Evolutionary conservation across 2,888 invertebrate genomes (phyloP), one percentile per base, ranked within the genome.

Genomic region (Horisme vitalbata): DNA sequence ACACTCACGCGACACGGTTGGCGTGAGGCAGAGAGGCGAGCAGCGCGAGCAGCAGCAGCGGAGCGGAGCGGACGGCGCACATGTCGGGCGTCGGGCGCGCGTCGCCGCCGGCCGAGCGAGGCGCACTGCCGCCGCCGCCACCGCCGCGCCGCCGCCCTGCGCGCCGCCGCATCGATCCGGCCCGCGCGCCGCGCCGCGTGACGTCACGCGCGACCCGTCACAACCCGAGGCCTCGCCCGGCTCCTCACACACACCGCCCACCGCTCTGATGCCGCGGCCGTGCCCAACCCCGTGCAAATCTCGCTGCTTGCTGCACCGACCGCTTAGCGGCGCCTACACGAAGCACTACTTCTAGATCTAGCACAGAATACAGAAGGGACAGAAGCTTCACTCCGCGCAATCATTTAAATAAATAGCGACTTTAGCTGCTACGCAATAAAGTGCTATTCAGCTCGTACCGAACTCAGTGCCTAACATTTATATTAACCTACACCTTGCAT

Each of bases 1-100:
- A 26, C 54, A 72, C 72, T 72, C 68, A 72, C 72, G 67, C 70
- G 67, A 73, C 73, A 59, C 67, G 72, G 65, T 64, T 61, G 63
- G 71, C 73, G 63, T 63, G 71, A 63, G 72, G 73, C 66, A 70
- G 56, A 55, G 67, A 64, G 49, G 72, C 68, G 55, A 59, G 69
- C 71, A 73, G 68, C 60, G 73, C 72, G 46, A 71, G 53, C 61
- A 73, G 67, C 62, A 65, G 68, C 63, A 56, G 69, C 63, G 62
- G 66, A 52, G 63, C 63, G 66, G 65, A 45, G 52, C 69, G 63
- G 57, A 61, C 57, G 61, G 65, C 71, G 70, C 63, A 59, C 70
- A 67, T 71, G 55, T 61, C n/a, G n/a, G n/a, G n/a, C n/a, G n/a
- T n/a, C 67, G 61, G 51, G 57, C 60, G 56, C 46, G 48, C 51